Base-by-base conservation (phyloP, 2,888 invertebrate genomes). In the Andrena dorsata region DNA sequence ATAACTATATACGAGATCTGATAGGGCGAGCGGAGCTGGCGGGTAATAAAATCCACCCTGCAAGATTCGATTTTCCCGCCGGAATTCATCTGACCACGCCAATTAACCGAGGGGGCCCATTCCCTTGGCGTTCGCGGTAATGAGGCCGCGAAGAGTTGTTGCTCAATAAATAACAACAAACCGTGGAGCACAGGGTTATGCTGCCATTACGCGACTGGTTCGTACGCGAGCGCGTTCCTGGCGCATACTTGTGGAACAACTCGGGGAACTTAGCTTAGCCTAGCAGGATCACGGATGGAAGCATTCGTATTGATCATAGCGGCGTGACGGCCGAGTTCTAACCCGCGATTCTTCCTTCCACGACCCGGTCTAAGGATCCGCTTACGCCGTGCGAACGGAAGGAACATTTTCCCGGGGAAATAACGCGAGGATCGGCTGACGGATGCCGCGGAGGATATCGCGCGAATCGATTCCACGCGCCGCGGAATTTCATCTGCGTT, bases 291-390 rank as follows among this genome's bases (percentile, higher is more conserved):
- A 51, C 53, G 49, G 66, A 35, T 51, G 65, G 61, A 74, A 76
- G 26, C 64, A 75, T 71, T 80, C 75, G 75, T 76, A 85, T 85
- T 83, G 83, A 85, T 86, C 86, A 83, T 60, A 79, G 63, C 47
- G 60, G 78, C 83, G 80, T 83, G 71, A 83, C 80, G 76, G 41
- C 47, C 76, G 53, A 58, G 69, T 53, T 53, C 61, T 61, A 80
- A 83, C 80, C 49, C 20, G 47, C 32, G 13, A 10, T 53, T 69
- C 66, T 53, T 61, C 47, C 51, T 41, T 74, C 53, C 58, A 53
- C 53, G 63, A 32, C 76, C 73, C 61, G 72, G 73, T 73, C 65
- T n/a, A 26, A 51, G 10, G 20, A 72, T 68, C 56, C 63, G 35
- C 51, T 10, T 41, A 16, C 47, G 41, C n/a, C 58, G 56, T 20